Base-by-base conservation (phyloP, 1,140 invertebrate species). In the Pogonomyrmex californicus region DNA sequence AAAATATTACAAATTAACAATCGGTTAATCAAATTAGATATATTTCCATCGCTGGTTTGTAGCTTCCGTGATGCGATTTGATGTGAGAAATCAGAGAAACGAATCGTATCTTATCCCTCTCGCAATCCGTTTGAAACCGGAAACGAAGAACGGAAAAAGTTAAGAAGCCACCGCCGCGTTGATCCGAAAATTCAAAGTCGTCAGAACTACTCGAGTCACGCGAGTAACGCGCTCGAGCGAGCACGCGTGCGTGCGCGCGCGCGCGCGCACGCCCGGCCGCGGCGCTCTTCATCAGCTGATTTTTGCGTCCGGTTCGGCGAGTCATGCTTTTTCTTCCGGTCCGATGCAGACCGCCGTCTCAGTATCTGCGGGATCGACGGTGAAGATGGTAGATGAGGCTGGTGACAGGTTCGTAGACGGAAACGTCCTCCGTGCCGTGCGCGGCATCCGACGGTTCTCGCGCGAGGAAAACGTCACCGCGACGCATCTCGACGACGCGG, bases 381-480 rank as follows among this genome's bases (percentile, higher is more conserved):
- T 92, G 94, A 95, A 95, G 91, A 95, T 95, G 94, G 93, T 95
- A 94, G 94, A 95, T 94, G 94, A 95, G 94, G 92, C 91, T 91
- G 91, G 88, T 94, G 94, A 95, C 93, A 95, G 94, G 95, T 95
- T 94, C 82, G 94, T 95, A 90, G 78, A 56, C 38, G 36, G 63
- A 85, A 91, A 68, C 66, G 81, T 71, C 75, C 56, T 65, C 58
- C 30, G 56, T 23, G 54, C 75, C 70, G 44, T 68, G 7, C 30
- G 36, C 47, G 38, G 66, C 38, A 81, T 44, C n/a, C 38, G 38
- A 33, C 58, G 47, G 10, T 10, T 36, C 9, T 30, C 38, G 30
- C 12, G 9, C 38, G 49, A 41, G 9, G 12, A 33, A 1, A 17
- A 23, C 6, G 12, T 58, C 38, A 58, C 14, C 51, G 23, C 75